Evolutionary conservation across 2,888 invertebrate species (phyloP), one percentile per base, ranked within the genome.

Genomic region (Rhyacophila evoluta): DNA sequence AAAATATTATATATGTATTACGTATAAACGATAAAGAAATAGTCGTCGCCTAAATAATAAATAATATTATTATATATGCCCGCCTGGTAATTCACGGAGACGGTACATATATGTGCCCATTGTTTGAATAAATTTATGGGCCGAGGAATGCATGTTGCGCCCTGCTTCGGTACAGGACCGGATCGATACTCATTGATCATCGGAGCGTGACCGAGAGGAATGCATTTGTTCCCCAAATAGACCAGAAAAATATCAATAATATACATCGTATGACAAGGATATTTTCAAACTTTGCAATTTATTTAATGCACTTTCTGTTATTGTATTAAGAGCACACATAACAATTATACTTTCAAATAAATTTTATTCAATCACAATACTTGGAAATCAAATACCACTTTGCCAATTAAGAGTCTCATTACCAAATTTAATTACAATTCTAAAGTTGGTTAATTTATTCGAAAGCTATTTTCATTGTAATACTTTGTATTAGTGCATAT

Each of bases 111-210:
- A 33, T 79, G 78, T 75, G 69, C 81, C 82, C 78, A 82, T 82
- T 82, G 82, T 82, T 81, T 82, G 82, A 81, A 72, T 77, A 79
- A 81, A 82, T 82, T 82, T 82, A 82, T 79, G 82, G 79, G 79
- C 79, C 41, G 74, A 72, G 69, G 73, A 71, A 79, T 72, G 75
- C 80, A 75, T 77, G 79, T 67, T 77, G 72, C 41, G 68, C 72
- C 25, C 72, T 12, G 72, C 69, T 73, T 69, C 76, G 73, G 74
- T 75, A 68, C 75, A 74, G 77, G 72, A 81, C 70, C 77, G 55
- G 69, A 79, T 81, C 82, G 82, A 82, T 82, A 81, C 77, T 75
- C 80, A 82, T 82, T 82, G 82, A 82, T 82, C 82, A 82, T 78
- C 78, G 68, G 79, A 82, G 79, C 82, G 82, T 82, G 82, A 82